Base-by-base conservation (phyloP, 2,113 vertebrate species). In the Vulpes vulpes region DNA sequence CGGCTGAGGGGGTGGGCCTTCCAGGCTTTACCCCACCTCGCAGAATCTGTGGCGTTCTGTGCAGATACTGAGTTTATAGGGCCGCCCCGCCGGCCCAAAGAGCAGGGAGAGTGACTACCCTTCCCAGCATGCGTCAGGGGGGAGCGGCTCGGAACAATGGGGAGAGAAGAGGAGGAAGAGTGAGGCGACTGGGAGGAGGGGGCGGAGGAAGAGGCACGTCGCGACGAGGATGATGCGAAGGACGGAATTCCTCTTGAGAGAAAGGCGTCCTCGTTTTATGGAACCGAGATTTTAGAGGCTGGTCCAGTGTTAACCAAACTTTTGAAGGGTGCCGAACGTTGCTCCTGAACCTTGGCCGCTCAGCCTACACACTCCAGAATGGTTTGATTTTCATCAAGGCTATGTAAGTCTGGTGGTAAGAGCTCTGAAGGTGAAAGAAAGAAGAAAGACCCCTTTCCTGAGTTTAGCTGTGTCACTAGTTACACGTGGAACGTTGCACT, bases 61-160 rank as follows among this genome's bases (percentile, higher is more conserved):
- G 35, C 84, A 57, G n/a, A 16, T 55, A 20, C 11, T 9, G 27
- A 53, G 20, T 94, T 83, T 25, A 2, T 9, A 6, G 35, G 43
- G 69, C 73, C n/a, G 30, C 57, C 23, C n/a, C 3, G 20, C 74
- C 12, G 8, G 71, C 49, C 71, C 17, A 55, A 57, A n/a, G 32
- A 12, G 57, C 69, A 0, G 51, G 35, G 53, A 17, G 43, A 55
- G 17, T 4, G 32, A 96, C 97, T 96, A 95, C 95, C 80, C 87
- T 84, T 96, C 97, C 97, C 95, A 88, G 79, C 53, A 16, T 53
- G 64, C 95, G 15, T 4, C 80, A 27, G 60, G 57, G 12, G 67
- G 53, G 12, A 32, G 30, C 11, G 67, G 35, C n/a, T 86, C 19
- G 57, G 73, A 71, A 97, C 94, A 92, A 95, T 79, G 84, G 78